These are phyloP conservation scores for Drosophila ercepeae DNA, from an alignment of 1,140 invertebrate genomes.

Conservation along the genomic window DNA sequence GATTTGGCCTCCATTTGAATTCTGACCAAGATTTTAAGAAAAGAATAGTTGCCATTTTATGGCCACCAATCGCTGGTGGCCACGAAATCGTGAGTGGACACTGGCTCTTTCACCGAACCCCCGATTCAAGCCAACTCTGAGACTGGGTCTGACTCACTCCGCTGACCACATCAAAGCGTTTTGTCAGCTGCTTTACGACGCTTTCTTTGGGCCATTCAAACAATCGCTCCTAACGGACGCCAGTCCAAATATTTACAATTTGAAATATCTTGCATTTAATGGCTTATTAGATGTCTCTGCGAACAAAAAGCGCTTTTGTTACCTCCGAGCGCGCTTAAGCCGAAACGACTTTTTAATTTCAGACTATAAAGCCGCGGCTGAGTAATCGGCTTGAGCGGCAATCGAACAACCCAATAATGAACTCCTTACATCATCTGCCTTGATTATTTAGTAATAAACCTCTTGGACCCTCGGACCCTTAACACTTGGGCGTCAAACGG, in stretches of 20 bases:
- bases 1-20: background rate
- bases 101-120: background rate
- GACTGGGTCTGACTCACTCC: constrained; percentile 37
- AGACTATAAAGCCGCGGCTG: constrained; percentile 47
- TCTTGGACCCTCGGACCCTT: too few relatives aligned
- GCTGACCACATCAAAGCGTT: constrained; percentile 56
- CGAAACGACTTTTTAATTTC: constrained; percentile 54
- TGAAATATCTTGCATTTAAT: constrained; percentile 53
- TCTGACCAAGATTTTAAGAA: too few relatives aligned
- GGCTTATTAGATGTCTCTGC: constrained; percentile 69
- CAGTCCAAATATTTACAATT: constrained; percentile 69
- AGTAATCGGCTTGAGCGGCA: constrained; percentile 29
- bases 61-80: too few relatives aligned
- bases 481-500: constrained; percentile 58
- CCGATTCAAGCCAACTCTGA: background rate
- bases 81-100: background rate
- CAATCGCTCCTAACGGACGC: constrained; percentile 19
- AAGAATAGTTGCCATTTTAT: too few relatives aligned
- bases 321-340: constrained; percentile 26
- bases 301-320: constrained; percentile 69
- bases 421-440: constrained; percentile 43
- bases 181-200: constrained; percentile 59
- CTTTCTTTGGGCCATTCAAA: constrained; percentile 34
- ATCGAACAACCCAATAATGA: constrained; percentile 59
- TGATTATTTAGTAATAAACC: constrained; percentile 35